Base-by-base conservation (phyloP, 2,888 invertebrate genomes). In the Andrena haemorrhoa region DNA sequence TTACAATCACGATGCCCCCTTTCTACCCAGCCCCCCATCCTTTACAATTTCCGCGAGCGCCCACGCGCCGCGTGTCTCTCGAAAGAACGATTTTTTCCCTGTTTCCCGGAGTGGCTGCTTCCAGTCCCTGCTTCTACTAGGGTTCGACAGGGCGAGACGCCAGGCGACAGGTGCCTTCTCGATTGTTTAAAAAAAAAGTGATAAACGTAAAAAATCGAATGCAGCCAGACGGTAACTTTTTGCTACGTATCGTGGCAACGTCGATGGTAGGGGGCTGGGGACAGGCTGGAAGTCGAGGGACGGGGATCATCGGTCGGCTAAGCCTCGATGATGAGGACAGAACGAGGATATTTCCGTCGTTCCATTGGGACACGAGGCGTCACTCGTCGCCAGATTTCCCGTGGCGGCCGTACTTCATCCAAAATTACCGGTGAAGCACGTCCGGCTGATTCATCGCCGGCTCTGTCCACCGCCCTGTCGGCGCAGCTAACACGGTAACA, bases 381-480 rank as follows among this genome's bases (percentile, higher is more conserved):
- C 88, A 88, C 88, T 88, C 82, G 88, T 88, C 88, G 85, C 88
- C 86, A 91, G 91, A 91, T 91, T 91, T 91, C 91, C 91, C 91
- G 91, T 82, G 91, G 89, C 84, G 91, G 87, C 84, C 90, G 88
- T 91, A 90, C 89, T 86, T 91, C 91, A 91, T 91, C 86, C 88
- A 86, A 89, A 91, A 91, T 90, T 91, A 91, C 90, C 88, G 79
- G 83, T 81, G 87, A 86, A 87, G 86, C 86, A 86, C 87, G 88
- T 88, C 89, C 89, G 88, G 86, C 86, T 89, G 89, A 86, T 88
- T 86, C 83, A 83, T 86, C 86, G 78, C 69, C 75, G 75, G 73
- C 76, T 78, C 79, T 79, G 79, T 53, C 70, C 82, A 58, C 71
- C 41, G 47, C 53, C 63, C 75, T 31, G 82, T 75, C 76, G 75